phyloP scores from a whole-genome alignment of 2,113 vertebrate genomes.

The Etia nguti region DNA sequence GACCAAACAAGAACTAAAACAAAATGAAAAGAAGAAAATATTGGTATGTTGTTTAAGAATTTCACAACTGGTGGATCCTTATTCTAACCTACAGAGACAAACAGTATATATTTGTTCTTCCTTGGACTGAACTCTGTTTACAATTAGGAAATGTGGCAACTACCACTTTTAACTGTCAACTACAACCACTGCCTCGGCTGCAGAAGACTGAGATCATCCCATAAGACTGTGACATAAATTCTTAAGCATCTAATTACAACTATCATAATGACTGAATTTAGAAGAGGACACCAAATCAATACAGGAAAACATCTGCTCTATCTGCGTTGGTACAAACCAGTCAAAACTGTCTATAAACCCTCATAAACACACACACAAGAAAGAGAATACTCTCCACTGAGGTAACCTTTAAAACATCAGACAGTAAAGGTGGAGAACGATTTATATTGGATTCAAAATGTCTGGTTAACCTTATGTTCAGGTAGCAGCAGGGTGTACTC shows the following conservation, averaged over 20 bases:
- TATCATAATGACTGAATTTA: slow-evolving; percentile 9
- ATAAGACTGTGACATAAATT: background rate
- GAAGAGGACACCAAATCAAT: slow-evolving; percentile 7
- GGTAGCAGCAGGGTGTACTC: background rate
- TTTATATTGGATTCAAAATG: background rate
- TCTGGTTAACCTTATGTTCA: background rate
- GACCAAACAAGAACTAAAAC: background rate
- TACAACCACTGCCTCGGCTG: background rate
- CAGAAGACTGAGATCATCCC: background rate
- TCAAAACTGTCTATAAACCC: background rate
- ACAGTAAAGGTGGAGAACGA: background rate
- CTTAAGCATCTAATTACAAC: slow-evolving; percentile 11
- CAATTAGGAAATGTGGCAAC: background rate
- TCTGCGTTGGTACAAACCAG: background rate
- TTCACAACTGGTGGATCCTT: background rate
- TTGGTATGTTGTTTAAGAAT: background rate
- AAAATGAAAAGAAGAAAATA: background rate
- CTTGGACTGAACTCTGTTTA: background rate
- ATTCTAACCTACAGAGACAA: background rate
- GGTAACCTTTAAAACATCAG: background rate
- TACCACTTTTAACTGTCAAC: background rate
- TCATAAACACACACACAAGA: background rate
- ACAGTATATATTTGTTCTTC: background rate
- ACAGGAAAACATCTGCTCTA: background rate
- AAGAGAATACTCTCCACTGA: background rate